Evolutionary conservation across 2,797 vertebrate species (phyloP), one percentile per base, ranked within the genome.

Genomic region (Pterois miles): DNA sequence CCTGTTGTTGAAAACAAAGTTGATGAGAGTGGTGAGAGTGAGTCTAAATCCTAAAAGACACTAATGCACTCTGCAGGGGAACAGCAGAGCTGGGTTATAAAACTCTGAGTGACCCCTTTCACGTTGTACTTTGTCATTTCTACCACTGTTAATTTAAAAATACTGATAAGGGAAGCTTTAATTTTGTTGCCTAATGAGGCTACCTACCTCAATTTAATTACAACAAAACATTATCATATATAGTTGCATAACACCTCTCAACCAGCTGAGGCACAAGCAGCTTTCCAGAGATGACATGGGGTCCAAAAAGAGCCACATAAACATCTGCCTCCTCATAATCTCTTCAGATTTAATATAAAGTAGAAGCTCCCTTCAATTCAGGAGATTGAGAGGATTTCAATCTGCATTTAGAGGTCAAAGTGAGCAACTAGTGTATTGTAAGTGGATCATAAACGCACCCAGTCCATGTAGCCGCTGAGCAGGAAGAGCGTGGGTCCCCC

Each of bases 401-500:
- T 66, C 59, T 59, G 27, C 14, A 53, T 20, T 43, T 18, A 4
- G 3, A 58, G n/a, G 33, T 53, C 31, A 53, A 18, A 56, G 16
- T 4, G 33, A 60, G 14, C 5, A 48, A 48, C 8, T 11, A 11
- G 20, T 50, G 54, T 53, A 13, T 38, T 14, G 14, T 9, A 1
- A 33, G 25, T 22, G 54, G 48, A 48, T 50, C 16, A 6, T 48
- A 58, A 75, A 53, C 2, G 54, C 63, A 83, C 68, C 43, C 29
- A 53, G 63, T 25, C 31, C 6, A 18, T 71, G 59, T 5, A 12
- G 59, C 60, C n/a, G 27, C 43, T 22, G 52, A 54, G 62, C 74
- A 84, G 80, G 81, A 91, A 92, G 79, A 65, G 43, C 71, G 33
- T 1, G 43, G 48, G 29, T 57, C 53, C 77, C 80, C 71, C 71